Conservation (phyloP, 2,113 vertebrate genomes). For the Pachycephala philippinensis region DNA sequence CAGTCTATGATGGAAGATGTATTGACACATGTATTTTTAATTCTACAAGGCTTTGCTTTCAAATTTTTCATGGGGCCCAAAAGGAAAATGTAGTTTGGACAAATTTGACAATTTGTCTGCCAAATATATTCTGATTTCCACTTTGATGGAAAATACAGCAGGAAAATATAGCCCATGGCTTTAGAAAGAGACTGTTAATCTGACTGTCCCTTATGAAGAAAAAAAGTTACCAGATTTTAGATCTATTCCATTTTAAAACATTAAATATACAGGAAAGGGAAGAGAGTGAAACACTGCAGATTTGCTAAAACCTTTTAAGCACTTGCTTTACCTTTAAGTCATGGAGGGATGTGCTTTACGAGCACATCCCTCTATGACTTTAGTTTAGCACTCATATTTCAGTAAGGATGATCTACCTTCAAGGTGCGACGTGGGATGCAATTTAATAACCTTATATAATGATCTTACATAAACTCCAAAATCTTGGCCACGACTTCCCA, state of each 20-base stretch:
- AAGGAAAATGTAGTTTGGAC: not conserved
- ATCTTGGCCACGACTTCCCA: slow-evolving; percentile 16
- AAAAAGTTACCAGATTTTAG: not conserved
- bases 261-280: not conserved
- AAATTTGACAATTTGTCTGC: not conserved
- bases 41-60: not conserved
- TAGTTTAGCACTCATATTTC: not conserved
- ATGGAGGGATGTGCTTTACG: too few relatives aligned
- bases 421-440: not conserved
- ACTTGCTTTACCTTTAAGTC: not conserved
- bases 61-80: not conserved
- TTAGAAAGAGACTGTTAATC: not conserved
- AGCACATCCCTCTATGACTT: not conserved
- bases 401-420: slow-evolving; percentile 17
- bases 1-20: not conserved
- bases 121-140: not conserved
- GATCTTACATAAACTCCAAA: slow-evolving; percentile 39
- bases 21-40: not conserved
- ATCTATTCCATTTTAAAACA: not conserved
- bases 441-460: slow-evolving; percentile 49
- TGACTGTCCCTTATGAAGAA: not conserved
- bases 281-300: not conserved
- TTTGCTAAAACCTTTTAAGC: not conserved
- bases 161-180: not conserved
- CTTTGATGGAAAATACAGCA: not conserved